A percentile compares a stretch with the other conserved stretches of the same genome.
Conservation (phyloP, 2,888 invertebrate genomes). For the Rhagophthalmus giganteus region DNA sequence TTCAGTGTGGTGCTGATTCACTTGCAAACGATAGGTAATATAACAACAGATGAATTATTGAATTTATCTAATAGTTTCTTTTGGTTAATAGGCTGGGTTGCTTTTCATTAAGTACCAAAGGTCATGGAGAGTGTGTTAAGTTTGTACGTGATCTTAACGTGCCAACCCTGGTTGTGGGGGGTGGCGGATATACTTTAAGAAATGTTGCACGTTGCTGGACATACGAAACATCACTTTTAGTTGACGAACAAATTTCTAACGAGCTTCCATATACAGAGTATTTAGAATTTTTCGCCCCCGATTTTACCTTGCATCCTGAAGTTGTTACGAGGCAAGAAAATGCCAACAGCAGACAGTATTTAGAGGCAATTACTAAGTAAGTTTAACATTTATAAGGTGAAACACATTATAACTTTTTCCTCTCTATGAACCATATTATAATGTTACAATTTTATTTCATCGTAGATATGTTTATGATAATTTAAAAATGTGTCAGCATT, state of each 20-base stretch:
- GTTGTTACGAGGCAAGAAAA: constrained; percentile 86
- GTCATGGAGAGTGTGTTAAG: constrained; percentile 97
- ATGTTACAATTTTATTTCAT: too few relatives aligned
- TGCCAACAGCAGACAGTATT: constrained; percentile 92
- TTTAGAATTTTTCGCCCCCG: constrained; percentile 95
- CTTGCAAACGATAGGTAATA: constrained; percentile 80
- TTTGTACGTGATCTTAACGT: constrained; percentile 91
- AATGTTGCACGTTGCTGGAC: constrained; percentile 99
- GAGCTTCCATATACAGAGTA: constrained; percentile 96
- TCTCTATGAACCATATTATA: too few relatives aligned
- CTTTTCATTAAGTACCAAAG: constrained; percentile 92
- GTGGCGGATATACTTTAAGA: constrained; percentile 85
- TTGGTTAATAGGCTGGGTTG: constrained; percentile 73
- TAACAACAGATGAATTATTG: too few relatives aligned
- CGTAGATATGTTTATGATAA: constrained; percentile 84
- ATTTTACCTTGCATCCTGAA: constrained; percentile 94
- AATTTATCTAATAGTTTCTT: too few relatives aligned
- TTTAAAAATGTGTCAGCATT: constrained; percentile 88
- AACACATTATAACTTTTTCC: too few relatives aligned
- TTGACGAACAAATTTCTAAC: constrained; percentile 91
- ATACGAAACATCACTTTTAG: constrained; percentile 92
- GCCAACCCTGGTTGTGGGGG: constrained; percentile 70
- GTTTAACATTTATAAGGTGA: constrained; percentile 14
- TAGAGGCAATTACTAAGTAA: constrained; percentile 81
- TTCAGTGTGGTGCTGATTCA: constrained; percentile 98